Evolutionary conservation across 2,888 invertebrate species (phyloP), one percentile per base, ranked within the genome.

Genomic region (Oxystoma pomonae): DNA sequence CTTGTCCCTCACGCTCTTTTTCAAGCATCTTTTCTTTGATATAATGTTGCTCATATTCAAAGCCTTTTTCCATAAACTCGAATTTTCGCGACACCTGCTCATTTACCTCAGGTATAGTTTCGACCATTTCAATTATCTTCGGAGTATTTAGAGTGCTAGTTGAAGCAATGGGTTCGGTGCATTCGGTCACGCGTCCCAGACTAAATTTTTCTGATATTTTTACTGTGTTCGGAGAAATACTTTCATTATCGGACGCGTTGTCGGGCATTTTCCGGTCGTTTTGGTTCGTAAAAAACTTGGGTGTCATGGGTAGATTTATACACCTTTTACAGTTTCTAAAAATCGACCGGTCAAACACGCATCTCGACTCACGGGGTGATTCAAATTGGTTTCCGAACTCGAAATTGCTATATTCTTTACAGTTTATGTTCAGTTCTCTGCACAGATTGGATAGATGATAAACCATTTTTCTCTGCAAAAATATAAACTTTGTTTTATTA

Each of bases 381-480:
- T 53, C 53, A 35, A 35, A 35, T 35, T 35, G 35, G 12, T 35
- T 35, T 35, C 12, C 5, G 35, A 35, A 35, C 35, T 35, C 35
- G 12, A 35, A 35, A 35, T 35, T 35, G 35, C 35, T 35, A 51
- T 60, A 65, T 16, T 64, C 62, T 18, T 62, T 16, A 51, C 59
- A 60, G 35, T 62, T 56, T 20, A 72, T 68, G 57, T 68, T 65
- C 16, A 72, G 63, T 58, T 71, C 72, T 60, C 60, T 60, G 52
- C 70, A 70, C 0, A 72, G 64, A 21, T 67, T 67, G 3, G 55
- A 52, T 49, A 72, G 53, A 52, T 72, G 71, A 16, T 65, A 63
- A 35, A 59, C 65, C 73, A 74, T 74, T 63, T 70, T 72, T 61
- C 61, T 63, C 73, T 73, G 49, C 55, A 70, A 71, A 18, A 17